Evolutionary conservation across 2,888 invertebrate species (phyloP).

Genomic region (Zaprionus lineosus): DNA sequence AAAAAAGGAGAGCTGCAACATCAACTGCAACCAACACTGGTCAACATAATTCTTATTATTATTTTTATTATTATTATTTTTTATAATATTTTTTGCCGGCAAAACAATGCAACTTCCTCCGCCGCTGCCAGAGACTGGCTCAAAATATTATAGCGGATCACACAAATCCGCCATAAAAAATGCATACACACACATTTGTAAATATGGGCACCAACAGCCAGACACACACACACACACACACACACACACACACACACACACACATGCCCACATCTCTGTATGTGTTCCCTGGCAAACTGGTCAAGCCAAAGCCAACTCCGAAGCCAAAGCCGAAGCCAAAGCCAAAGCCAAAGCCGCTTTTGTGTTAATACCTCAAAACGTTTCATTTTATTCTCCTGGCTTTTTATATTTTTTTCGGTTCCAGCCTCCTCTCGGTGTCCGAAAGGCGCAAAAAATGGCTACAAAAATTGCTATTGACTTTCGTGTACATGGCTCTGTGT

Average conservation of each 20-base stretch:
- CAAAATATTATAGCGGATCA: constrained; percentile 80
- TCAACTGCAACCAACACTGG: constrained; percentile 32
- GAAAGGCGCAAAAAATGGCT: constrained; percentile 66
- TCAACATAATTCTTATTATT: constrained; percentile 62
- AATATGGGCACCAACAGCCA: constrained; percentile 5
- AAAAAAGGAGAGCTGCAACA: too few species aligned
- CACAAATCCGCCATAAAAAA: constrained; percentile 81
- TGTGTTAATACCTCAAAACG: constrained; percentile 74
- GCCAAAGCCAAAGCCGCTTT: constrained; percentile 65
- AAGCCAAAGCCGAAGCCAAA: constrained; percentile 68
- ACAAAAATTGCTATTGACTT: constrained; percentile 69
- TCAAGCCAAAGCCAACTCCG: constrained; percentile 55
- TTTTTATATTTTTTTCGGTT: background rate
- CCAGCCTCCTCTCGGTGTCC: constrained; percentile 24
- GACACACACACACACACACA: background rate
- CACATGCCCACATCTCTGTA: constrained; percentile 13
- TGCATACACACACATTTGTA: constrained; percentile 24
- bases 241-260: constrained; percentile 1
- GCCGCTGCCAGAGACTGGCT: constrained; percentile 34
- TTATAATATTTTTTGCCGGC: constrained; percentile 43
- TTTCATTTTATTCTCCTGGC: constrained; percentile 35
- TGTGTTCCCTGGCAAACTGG: constrained; percentile 37
- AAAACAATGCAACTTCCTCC: constrained; percentile 67
- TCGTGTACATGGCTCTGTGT: constrained; percentile 12
- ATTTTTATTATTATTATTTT: constrained; percentile 57